Conservation (phyloP, 2,113 vertebrate species). For the Indicator indicator region DNA sequence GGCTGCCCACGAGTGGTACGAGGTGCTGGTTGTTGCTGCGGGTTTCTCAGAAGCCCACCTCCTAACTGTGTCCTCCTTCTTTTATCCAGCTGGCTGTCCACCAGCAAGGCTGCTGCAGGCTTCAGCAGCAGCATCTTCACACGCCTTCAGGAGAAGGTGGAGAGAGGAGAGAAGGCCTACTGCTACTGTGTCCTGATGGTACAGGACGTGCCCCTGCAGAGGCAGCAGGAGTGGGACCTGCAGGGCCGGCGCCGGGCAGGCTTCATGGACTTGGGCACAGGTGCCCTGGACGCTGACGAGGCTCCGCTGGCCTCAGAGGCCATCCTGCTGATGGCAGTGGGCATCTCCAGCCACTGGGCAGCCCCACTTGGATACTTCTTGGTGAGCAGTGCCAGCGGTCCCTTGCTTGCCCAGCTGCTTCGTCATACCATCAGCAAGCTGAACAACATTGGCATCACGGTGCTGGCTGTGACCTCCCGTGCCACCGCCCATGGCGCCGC, state of each 20-base stretch:
- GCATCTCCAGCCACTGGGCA: slow-evolving; percentile 57
- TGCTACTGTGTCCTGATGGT: slow-evolving; percentile 42
- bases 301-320: slow-evolving; percentile 57
- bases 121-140: slow-evolving; percentile 66
- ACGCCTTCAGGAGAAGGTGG: slow-evolving; percentile 55
- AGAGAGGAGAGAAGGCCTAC: slow-evolving; percentile 45
- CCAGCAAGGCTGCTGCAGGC: slow-evolving; percentile 25
- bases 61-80: background rate
- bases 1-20: background rate
- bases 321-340: slow-evolving; percentile 57
- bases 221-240: slow-evolving; percentile 59
- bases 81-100: slow-evolving; percentile 67
- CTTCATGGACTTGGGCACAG: slow-evolving; percentile 66
- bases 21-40: background rate
- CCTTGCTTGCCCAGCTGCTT: slow-evolving; percentile 68
- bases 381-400: background rate
- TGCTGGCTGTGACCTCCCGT: slow-evolving; percentile 52
- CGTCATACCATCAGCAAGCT: slow-evolving; percentile 63
- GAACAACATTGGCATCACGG: slow-evolving; percentile 44
- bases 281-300: slow-evolving; percentile 52
- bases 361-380: slow-evolving; percentile 72
- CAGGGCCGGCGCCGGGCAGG: background rate
- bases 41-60: background rate
- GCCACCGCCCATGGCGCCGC: slow-evolving; percentile 6
- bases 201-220: slow-evolving; percentile 45